These are phyloP conservation scores for Lagenorhynchus albirostris DNA, from an alignment of 2,113 vertebrate species.

Conservation along the genomic window DNA sequence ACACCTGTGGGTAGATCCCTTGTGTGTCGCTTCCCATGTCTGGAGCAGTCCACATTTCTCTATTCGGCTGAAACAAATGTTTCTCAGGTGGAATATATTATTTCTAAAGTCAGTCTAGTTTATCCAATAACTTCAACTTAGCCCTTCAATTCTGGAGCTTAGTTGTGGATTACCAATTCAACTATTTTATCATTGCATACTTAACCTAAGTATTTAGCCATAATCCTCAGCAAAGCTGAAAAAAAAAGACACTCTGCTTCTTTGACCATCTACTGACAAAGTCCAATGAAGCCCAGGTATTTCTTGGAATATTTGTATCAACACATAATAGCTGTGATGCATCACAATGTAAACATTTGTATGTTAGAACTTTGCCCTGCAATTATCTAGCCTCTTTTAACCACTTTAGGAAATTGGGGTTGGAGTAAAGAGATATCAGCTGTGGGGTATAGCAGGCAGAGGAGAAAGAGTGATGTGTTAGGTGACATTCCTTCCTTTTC, in stretches of 20 bases:
- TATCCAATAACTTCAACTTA: conserved; percentile 59
- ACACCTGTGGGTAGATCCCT: neutral
- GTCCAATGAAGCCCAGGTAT: conserved; percentile 65
- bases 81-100: neutral
- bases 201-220: conserved; percentile 52
- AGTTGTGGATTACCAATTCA: conserved; percentile 56
- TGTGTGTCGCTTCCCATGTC: neutral
- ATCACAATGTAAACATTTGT: conserved; percentile 19
- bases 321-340: conserved; percentile 34
- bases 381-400: neutral
- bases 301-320: conserved; percentile 58
- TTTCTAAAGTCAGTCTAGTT: conserved; percentile 52
- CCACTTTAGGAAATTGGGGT: neutral
- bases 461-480: neutral
- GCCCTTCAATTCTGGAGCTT: conserved; percentile 47
- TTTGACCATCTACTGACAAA: conserved; percentile 51
- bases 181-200: conserved; percentile 42
- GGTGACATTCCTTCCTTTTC: neutral
- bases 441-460: neutral
- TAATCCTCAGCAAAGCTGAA: conserved; percentile 56
- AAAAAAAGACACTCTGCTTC: conserved; percentile 36
- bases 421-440: neutral
- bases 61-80: conserved; percentile 29
- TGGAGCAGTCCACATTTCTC: neutral
- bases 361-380: conserved; percentile 36